Evolutionary conservation across 1,140 invertebrate species (phyloP).

Genomic region (Heliconius himera): DNA sequence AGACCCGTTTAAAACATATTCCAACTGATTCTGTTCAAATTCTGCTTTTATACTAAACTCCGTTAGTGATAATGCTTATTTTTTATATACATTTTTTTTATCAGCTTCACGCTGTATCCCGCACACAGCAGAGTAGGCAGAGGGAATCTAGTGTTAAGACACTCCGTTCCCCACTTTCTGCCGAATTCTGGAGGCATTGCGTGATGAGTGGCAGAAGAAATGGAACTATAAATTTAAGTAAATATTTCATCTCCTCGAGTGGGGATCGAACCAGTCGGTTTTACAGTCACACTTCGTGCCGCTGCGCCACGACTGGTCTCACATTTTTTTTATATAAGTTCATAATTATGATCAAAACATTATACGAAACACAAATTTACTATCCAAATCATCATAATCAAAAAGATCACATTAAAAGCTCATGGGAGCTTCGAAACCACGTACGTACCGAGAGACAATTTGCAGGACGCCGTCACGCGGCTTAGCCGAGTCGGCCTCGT

Average conservation of each 20-base stretch:
- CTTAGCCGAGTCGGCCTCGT: conserved; percentile 71
- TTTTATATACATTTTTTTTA: too few relatives aligned
- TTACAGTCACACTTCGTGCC: too few relatives aligned
- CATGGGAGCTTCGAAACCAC: conserved; percentile 59
- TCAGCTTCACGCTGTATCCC: too few relatives aligned
- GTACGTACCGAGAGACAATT: conserved; percentile 69
- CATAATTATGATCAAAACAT: conserved; percentile 39
- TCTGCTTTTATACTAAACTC: neutral
- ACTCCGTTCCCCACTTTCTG: too few relatives aligned
- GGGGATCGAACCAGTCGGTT: too few relatives aligned
- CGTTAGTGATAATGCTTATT: neutral
- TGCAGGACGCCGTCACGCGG: conserved; percentile 73
- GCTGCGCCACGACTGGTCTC: too few relatives aligned
- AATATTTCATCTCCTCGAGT: too few relatives aligned
- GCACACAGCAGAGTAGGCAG: too few relatives aligned
- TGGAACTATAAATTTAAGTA: too few relatives aligned
- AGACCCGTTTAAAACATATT: neutral
- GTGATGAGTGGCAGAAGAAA: too few relatives aligned
- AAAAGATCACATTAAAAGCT: conserved; percentile 49
- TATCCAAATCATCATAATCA: neutral
- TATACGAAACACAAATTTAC: neutral
- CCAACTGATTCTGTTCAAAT: neutral
- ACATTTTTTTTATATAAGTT: neutral
- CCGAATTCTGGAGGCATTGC: too few relatives aligned
- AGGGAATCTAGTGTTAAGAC: too few relatives aligned